These are phyloP conservation scores for Epinephelus fuscoguttatus DNA, from an alignment of 2,113 vertebrate genomes.

Conservation along the genomic window DNA sequence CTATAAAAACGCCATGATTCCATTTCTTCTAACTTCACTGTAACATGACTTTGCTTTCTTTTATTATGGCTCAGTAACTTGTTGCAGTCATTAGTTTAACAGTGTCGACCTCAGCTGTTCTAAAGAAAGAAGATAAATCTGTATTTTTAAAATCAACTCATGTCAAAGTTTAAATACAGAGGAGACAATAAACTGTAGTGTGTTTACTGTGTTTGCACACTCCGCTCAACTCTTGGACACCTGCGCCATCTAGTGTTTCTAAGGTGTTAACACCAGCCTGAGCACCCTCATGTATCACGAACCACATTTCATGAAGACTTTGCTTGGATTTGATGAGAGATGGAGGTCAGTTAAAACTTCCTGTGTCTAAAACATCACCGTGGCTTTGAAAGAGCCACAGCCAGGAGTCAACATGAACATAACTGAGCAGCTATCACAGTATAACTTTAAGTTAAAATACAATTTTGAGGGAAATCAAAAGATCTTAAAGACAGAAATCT, in stretches of 20 bases:
- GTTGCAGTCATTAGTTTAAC: background rate
- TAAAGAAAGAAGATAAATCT: background rate
- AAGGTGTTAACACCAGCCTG: background rate
- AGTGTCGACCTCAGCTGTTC: background rate
- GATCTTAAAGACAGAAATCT: no score
- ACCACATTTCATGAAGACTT: no score
- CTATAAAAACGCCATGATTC: no score
- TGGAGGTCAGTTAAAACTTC: background rate
- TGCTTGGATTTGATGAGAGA: background rate
- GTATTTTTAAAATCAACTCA: background rate
- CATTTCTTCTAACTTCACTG: background rate
- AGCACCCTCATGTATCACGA: background rate
- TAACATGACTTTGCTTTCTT: background rate
- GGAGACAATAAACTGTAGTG: background rate
- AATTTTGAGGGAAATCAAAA: no score
- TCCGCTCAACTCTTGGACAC: background rate
- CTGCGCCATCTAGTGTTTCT: constrained; percentile 34
- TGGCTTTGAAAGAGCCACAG: background rate
- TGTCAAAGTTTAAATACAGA: background rate
- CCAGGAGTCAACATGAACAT: no score
- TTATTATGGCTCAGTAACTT: background rate
- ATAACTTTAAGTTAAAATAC: no score
- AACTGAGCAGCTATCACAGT: no score
- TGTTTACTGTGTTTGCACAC: background rate
- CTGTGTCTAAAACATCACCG: background rate